Base-by-base conservation (phyloP, 2,888 invertebrate genomes). In the Thecophora atra region DNA sequence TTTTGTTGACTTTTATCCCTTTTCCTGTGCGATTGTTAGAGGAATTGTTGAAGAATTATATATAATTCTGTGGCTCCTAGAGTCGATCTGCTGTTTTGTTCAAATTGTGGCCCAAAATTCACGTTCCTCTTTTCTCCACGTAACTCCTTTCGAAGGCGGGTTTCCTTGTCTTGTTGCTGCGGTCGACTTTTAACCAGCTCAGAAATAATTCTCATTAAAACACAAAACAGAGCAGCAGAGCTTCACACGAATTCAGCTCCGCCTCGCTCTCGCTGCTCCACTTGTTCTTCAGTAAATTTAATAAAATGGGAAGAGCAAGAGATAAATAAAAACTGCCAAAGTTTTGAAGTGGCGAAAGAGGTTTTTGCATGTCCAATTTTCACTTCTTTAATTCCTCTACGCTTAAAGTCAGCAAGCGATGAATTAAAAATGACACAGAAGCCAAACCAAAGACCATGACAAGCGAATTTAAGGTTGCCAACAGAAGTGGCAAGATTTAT, bases 131-230 rank as follows among this genome's bases (percentile, higher is more conserved):
- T 37, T 37, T 37, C 2, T 11, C 11, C 37, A 6, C 37, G n/a
- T n/a, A n/a, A n/a, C 11, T 11, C 2, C 37, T 37, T 54, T 54
- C 19, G 5, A 58, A 24, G 58, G 58, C 3, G n/a, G n/a, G n/a
- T n/a, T n/a, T n/a, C n/a, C n/a, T n/a, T n/a, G n/a, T n/a, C n/a
- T n/a, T n/a, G n/a, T n/a, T n/a, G n/a, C 28, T 58, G 58, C 28
- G 28, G 58, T 58, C 26, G 58, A 58, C 58, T 58, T 58, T 24
- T 28, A 58, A 58, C 58, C 28, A 58, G 28, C 58, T 58, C 15
- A n/a, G 13, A 47, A 47, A 47, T 47, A 47, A 47, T 37, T 37
- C 37, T 37, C 37, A 11, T 37, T 8, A 37, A 8, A 37, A 8
- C 11, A 37, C 6, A 37, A 37, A 47, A 47, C 15, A 47, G 13